Percentiles rank a stretch among this genome's conserved stretches.
Evolutionary conservation across 30 jellyfish, hydroid and myxozoan species (phyloP).

Genomic region (Chrysaora quinquecirrha): DNA sequence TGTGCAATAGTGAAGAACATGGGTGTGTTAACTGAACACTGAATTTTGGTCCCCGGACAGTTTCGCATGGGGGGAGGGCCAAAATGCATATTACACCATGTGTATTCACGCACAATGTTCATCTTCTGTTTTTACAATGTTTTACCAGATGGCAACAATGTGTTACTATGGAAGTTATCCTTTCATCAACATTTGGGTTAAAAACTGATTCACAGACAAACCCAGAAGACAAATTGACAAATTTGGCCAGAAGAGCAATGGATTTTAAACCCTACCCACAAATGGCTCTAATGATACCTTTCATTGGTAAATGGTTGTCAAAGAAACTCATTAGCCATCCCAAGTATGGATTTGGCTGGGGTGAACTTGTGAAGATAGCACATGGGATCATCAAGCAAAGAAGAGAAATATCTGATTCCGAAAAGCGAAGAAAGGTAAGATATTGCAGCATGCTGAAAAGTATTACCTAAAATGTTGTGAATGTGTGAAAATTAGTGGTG

Average conservation of each 20-base stretch:
- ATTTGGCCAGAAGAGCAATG: conserved; percentile 44
- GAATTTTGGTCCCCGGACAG: too few species aligned
- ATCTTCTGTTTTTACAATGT: too few species aligned
- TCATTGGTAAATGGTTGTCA: conserved; percentile 38
- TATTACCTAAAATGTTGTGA: too few species aligned
- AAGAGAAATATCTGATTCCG: neutral
- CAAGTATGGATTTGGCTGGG: conserved; percentile 6
- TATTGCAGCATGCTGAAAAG: too few species aligned
- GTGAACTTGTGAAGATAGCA: conserved; percentile 1
- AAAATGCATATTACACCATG: too few species aligned
- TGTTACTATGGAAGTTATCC: conserved; percentile 67
- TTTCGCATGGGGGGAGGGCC: too few species aligned
- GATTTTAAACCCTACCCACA: conserved; percentile 28
- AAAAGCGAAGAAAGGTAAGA: neutral
- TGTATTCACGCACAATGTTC: too few species aligned
- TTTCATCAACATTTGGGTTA: conserved; percentile 69
- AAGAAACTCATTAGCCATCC: conserved; percentile 9
- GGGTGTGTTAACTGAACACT: too few species aligned
- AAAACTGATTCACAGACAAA: conserved; percentile 60
- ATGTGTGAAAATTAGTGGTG: too few species aligned
- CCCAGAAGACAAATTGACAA: conserved; percentile 57
- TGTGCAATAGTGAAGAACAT: too few species aligned
- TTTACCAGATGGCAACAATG: conserved; percentile 54
- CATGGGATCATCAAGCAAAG: neutral
- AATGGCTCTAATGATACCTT: conserved; percentile 37